Conservation (phyloP, 2,113 vertebrate genomes). For the Oreochromis niloticus region DNA sequence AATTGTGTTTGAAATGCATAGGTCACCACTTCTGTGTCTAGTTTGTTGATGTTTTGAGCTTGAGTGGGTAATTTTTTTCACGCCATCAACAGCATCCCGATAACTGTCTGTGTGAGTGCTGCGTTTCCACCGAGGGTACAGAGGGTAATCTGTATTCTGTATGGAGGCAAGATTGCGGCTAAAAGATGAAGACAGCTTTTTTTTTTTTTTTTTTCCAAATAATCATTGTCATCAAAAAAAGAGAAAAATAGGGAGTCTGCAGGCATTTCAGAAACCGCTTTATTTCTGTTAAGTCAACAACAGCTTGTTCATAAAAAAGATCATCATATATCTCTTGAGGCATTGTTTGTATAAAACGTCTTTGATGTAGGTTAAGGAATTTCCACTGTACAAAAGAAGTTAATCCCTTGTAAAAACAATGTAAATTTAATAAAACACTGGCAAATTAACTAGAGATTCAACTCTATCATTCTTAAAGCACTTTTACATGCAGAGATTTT, state of each 20-base stretch:
- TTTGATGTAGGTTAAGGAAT: slow-evolving; percentile 23
- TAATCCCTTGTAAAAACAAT: slow-evolving; percentile 28
- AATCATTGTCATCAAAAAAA: background rate
- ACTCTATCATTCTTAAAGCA: background rate
- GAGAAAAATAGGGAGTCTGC: background rate
- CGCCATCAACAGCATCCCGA: background rate
- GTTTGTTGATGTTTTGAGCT: slow-evolving; percentile 4
- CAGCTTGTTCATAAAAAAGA: slow-evolving; percentile 41
- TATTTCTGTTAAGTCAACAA: slow-evolving; percentile 56
- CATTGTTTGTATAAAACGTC: slow-evolving; percentile 19
- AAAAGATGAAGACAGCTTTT: background rate
- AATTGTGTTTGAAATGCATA: slow-evolving; percentile 18
- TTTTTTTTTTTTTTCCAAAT: background rate
- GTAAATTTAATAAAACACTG: slow-evolving; percentile 6
- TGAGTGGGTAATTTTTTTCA: slow-evolving; percentile 1
- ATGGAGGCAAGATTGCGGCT: background rate
- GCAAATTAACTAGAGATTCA: background rate
- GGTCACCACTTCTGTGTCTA: background rate
- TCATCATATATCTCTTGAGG: slow-evolving; percentile 29
- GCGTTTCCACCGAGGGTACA: background rate
- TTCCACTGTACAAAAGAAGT: slow-evolving; percentile 24
- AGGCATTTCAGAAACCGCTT: slow-evolving; percentile 15
- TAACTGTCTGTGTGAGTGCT: background rate
- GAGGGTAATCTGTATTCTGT: background rate
- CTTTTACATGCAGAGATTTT: slow-evolving; percentile 23